A percentile compares a stretch with the other conserved stretches of the same genome.
Evolutionary conservation across 1,140 invertebrate genomes (phyloP).

Genomic region (Lordiphosa collinella): DNA sequence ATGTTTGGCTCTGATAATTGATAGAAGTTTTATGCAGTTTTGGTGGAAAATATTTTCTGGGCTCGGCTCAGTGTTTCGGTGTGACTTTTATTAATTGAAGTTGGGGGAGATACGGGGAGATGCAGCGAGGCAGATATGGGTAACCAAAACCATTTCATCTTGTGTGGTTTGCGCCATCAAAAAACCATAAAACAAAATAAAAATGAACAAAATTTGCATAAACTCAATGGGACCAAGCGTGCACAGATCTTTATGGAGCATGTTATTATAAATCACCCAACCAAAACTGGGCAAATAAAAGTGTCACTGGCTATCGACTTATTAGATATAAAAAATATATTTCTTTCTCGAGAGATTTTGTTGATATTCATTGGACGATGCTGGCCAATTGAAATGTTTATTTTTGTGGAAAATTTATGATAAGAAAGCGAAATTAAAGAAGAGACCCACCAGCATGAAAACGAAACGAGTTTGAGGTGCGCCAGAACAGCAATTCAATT

Average conservation of each 20-base stretch:
- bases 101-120: slow-evolving; percentile 34
- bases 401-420: slow-evolving; percentile 48
- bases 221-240: slow-evolving; percentile 56
- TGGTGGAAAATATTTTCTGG: slow-evolving; percentile 51
- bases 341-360: slow-evolving; percentile 28
- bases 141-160: slow-evolving; percentile 48
- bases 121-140: slow-evolving; percentile 3
- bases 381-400: slow-evolving; percentile 60
- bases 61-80: slow-evolving; percentile 36
- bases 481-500: slow-evolving; percentile 39
- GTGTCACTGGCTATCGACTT: slow-evolving; percentile 41
- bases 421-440: slow-evolving; percentile 16
- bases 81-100: slow-evolving; percentile 67
- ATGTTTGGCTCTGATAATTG: slow-evolving; percentile 50
- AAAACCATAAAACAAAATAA: slow-evolving; percentile 64
- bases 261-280: slow-evolving; percentile 69
- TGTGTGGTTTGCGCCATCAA: slow-evolving; percentile 52
- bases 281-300: slow-evolving; percentile 55
- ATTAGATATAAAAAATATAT: slow-evolving; percentile 43
- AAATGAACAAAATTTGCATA: slow-evolving; percentile 58
- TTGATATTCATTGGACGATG: slow-evolving; percentile 36
- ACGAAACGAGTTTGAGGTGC: slow-evolving; percentile 13
- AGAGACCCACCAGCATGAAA: slow-evolving; percentile 38
- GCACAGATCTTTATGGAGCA: slow-evolving; percentile 49
- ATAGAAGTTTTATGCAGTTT: slow-evolving; percentile 64